Conservation (phyloP, 2,797 vertebrate species). For the Paramormyrops hopkinsi region DNA sequence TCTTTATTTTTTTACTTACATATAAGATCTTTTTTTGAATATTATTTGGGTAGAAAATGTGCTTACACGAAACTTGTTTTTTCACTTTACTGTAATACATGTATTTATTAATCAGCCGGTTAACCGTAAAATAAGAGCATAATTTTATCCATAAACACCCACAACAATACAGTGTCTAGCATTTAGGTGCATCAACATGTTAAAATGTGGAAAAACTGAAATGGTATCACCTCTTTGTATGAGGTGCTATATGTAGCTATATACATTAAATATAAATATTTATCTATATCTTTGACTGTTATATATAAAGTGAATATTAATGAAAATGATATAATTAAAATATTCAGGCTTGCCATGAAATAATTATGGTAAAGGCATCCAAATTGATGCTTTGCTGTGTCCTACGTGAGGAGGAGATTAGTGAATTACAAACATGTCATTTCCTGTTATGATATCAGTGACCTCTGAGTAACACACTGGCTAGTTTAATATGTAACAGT, state of each 20-base stretch:
- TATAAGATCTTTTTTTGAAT: background rate
- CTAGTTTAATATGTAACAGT: background rate
- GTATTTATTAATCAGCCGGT: background rate
- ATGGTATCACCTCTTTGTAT: background rate
- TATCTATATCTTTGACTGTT: background rate
- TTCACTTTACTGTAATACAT: background rate
- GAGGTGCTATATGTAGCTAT: background rate
- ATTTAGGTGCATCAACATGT: background rate
- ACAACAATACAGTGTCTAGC: background rate
- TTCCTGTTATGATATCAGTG: background rate
- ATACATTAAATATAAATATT: background rate
- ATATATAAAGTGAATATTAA: background rate
- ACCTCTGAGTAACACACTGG: background rate
- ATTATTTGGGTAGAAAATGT: constrained; percentile 8
- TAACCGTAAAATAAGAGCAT: background rate
- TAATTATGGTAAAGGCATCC: background rate
- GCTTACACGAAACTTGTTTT: background rate
- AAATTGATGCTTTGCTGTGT: background rate
- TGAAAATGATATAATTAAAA: background rate
- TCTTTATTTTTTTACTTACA: constrained; percentile 10
- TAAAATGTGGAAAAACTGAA: background rate
- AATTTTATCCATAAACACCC: background rate
- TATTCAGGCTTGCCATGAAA: background rate
- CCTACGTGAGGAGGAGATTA: background rate
- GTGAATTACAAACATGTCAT: background rate